Base-by-base conservation (phyloP, 2,113 vertebrate species). In the Lasiurus borealis region DNA sequence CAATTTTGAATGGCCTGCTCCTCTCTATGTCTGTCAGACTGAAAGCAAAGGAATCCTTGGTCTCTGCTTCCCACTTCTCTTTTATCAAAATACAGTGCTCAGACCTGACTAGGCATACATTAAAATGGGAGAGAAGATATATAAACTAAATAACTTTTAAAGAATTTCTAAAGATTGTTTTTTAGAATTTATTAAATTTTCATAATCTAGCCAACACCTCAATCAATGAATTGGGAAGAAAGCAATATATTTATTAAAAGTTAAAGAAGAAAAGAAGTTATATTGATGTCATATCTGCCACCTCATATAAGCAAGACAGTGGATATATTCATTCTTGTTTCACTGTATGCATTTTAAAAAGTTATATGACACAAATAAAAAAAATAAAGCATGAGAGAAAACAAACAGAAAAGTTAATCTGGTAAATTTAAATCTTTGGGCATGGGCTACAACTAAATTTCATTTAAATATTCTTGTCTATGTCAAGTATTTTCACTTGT, bases 161-260 rank as follows among this genome's bases (percentile, higher is more conserved):
- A 84, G 25, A 66, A 34, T 48, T 66, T 90, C 19, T 44, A 77
- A 85, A 52, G 9, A 31, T 93, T 54, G 4, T 31, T 59, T 80
- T 80, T 84, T 40, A 31, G 1, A 48, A 10, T 50, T 66, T 54
- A n/a, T 9, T 94, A 36, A 40, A 34, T 86, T 40, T 90, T 73
- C 6, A 44, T 52, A 21, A 48, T 81, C 8, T 64, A 19, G 14
- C 23, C 54, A 81, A 3, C 57, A 81, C 89, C 19, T 86, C 46
- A 82, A 27, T 85, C 85, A 82, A 44, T 62, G 25, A 83, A 7
- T 94, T 93, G 93, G 27, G 57, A 91, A 81, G 57, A 93, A 68
- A 25, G 16, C 88, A 62, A 40, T 77, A 78, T 29, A 5, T 71
- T 92, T 52, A 66, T 57, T 88, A 54, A 91, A 69, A 66, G 50